Conservation (phyloP, 2,888 invertebrate genomes). For the Ichneumoninae sp. region DNA sequence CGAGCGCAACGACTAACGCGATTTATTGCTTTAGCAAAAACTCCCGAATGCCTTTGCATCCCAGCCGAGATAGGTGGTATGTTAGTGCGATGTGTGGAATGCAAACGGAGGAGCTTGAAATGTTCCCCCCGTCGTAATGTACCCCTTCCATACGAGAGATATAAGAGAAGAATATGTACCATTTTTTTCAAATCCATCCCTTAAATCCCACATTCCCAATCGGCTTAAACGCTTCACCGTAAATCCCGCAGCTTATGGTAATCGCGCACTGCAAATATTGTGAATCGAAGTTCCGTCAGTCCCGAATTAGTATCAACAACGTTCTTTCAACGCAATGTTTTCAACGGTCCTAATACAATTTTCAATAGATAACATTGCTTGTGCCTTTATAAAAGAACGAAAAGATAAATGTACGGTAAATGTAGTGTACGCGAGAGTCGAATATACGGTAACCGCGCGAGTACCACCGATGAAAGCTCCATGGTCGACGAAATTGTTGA, state of each 20-base stretch:
- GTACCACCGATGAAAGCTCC: neutral
- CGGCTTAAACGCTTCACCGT: constrained; percentile 9
- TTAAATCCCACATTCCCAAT: constrained; percentile 3
- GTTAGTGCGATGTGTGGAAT: constrained; percentile 36
- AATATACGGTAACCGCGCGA: neutral
- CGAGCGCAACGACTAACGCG: constrained; percentile 43
- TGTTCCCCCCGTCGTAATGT: neutral
- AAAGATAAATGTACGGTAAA: neutral
- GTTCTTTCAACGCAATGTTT: neutral
- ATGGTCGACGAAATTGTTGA: constrained; percentile 32
- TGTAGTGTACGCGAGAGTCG: constrained; percentile 5
- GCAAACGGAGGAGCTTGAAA: constrained; percentile 22
- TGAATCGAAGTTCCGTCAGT: neutral
- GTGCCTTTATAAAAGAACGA: neutral
- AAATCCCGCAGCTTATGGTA: constrained; percentile 6
- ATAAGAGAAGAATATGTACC: neutral
- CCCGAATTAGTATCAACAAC: neutral
- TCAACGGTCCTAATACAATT: neutral
- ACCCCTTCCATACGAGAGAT: neutral
- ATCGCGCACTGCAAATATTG: neutral
- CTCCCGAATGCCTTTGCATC: constrained; percentile 47
- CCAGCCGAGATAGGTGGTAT: neutral
- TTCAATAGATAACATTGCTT: neutral
- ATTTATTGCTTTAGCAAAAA: constrained; percentile 50
- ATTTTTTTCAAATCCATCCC: constrained; percentile 24